Conservation (phyloP, 1,140 invertebrate species). For the Dinoponera quadriceps region DNA sequence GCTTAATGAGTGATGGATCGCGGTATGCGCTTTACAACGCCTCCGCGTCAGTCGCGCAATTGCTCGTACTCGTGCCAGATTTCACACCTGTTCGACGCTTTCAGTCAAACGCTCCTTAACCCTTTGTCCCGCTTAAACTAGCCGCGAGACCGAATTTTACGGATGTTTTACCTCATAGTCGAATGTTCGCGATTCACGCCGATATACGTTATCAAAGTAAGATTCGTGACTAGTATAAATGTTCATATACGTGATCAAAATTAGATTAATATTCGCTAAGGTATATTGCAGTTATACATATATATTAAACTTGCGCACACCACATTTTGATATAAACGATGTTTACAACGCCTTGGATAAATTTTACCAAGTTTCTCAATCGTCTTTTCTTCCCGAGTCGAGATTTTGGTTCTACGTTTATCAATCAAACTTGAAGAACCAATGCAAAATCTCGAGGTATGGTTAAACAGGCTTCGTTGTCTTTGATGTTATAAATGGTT, state of each 20-base stretch:
- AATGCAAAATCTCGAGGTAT: too few relatives aligned
- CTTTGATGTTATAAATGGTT: too few relatives aligned
- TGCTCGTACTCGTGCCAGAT: slow-evolving; percentile 60
- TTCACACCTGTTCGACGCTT: slow-evolving; percentile 56
- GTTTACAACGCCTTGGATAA: neutral
- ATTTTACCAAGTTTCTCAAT: neutral
- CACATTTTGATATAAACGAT: neutral
- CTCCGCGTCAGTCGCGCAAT: slow-evolving; percentile 53
- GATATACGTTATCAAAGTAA: neutral
- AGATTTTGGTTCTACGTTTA: too few relatives aligned
- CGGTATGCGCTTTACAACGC: slow-evolving; percentile 48
- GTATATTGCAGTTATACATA: neutral
- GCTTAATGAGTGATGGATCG: slow-evolving; percentile 70
- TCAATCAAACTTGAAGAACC: too few relatives aligned
- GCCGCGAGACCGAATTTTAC: neutral
- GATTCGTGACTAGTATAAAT: neutral
- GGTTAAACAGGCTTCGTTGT: too few relatives aligned
- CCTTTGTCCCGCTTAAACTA: slow-evolving; percentile 35
- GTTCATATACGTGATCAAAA: neutral
- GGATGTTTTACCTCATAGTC: neutral
- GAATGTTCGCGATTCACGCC: neutral
- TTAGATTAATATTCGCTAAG: neutral
- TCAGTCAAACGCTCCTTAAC: slow-evolving; percentile 44
- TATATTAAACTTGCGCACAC: neutral
- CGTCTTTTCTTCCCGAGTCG: too few relatives aligned